phyloP scores from a whole-genome alignment of 2,113 vertebrate species.

The Macroglossus sobrinus region DNA sequence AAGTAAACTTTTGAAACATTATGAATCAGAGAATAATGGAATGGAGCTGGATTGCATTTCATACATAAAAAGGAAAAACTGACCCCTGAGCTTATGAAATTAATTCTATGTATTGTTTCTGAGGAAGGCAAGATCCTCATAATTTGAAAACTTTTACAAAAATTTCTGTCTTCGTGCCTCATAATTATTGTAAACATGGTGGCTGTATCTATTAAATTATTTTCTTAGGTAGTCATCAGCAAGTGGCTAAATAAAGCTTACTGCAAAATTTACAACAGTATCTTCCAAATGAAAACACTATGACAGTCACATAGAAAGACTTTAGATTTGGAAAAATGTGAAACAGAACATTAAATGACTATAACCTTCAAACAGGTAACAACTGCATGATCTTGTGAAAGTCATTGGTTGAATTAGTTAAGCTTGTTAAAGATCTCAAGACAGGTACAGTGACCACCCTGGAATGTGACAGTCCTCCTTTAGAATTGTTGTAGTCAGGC shows the following conservation, averaged over 20 bases:
- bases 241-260: background rate
- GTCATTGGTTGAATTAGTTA: background rate
- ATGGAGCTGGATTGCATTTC: background rate
- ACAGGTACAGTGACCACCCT: background rate
- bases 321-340: background rate
- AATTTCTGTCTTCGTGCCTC: background rate
- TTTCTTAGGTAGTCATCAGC: background rate
- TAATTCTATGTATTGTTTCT: background rate
- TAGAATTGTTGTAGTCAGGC: background rate
- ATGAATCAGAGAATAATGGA: background rate
- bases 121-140: background rate
- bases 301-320: background rate
- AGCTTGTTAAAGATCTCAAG: background rate
- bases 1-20: background rate
- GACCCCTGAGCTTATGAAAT: background rate
- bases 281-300: background rate
- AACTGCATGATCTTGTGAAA: background rate
- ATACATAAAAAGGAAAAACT: background rate
- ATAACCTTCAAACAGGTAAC: background rate
- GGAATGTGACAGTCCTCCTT: background rate
- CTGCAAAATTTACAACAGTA: background rate
- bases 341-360: background rate
- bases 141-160: background rate
- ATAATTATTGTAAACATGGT: background rate
- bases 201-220: background rate